Base-by-base conservation (phyloP, 2,113 vertebrate species). In the Prietella phreatophila region DNA sequence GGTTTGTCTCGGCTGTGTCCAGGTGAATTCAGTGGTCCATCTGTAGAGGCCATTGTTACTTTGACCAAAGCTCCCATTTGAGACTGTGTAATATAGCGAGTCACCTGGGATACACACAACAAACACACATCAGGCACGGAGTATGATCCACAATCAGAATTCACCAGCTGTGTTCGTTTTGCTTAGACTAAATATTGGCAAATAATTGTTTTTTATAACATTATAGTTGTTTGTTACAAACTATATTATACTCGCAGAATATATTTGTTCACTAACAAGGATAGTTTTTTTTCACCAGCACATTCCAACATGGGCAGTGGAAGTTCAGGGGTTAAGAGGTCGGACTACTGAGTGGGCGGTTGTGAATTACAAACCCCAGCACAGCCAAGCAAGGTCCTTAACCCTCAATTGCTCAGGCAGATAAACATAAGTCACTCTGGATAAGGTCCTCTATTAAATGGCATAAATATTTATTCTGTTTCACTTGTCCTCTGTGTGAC, bases 61-160 rank as follows among this genome's bases (percentile, higher is more conserved):
- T 20, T 17, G 0, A 3, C 4, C 2, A 3, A 27, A 4, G 80
- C 3, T 3, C 5, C 0, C 0, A 6, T 3, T 36, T 10, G 83
- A 61, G 15, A 27, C 3, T 22, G 85, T 86, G 39, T 83, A 81
- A 71, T 86, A 92, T 15, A 92, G 83, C 4, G 83, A 61, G 0
- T 84, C 33, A 30, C 14, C 91, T 91, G 65, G 22, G 14, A 75
- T 53, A 86, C 27, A 88, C 61, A 55, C 69, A 56, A 33, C 13
- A 55, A 25, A 71, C 47, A 67, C 82, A 84, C 2, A 36, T 27
- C 13, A 19, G 15, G 5, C 55, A 55, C 0, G 1, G 13, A 0
- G 22, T 78, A 15, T 47, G 25, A 50, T 50, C 10, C 11, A 50
- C 10, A n/a, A 19, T 83, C 11, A 19, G 19, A 6, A 84, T n/a